Evolutionary conservation across 1,140 invertebrate genomes (phyloP), one percentile per base, ranked within the genome.

Genomic region (Condylostylus longicornis): DNA sequence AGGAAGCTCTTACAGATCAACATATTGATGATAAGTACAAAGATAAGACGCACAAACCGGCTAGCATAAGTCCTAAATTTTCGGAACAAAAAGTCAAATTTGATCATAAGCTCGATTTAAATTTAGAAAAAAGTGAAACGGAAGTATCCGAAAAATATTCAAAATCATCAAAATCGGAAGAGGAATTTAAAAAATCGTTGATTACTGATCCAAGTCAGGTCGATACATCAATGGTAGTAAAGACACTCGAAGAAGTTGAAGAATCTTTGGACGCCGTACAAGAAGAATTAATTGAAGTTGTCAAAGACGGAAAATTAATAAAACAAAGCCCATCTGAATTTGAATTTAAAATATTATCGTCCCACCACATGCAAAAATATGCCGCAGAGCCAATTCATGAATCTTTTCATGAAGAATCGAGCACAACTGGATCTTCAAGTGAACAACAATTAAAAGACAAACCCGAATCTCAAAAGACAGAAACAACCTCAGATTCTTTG

Each of bases 281-380:
- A 44, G 71, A 68, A 33, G 71, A 75, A 58, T 64, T 75, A 14
- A 73, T 76, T 38, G 71, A 37, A 13, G 18, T 42, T 13, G 32
- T 41, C 25, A 56, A 66, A 27, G 60, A 53, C 21, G 54, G 64
- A 21, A 61, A 66, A 38, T 58, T 62, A 13, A 66, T 66, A 25
- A 75, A 79, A 52, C 72, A 78, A 43, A 77, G 75, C 1, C 74
- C 75, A 17, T 78, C 75, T 3, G 76, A 80, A 54, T 79, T 80
- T 49, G 73, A 79, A 46, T 75, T 80, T 31, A 75, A 72, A 52
- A 45, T 62, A 18, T 40, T 64, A 37, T 35, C 48, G 6, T 13
- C 35, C 21, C 7, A 31, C 1, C 23, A 23, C 14, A 22, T 28
- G 17, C 25, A 27, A 4, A 32, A 19, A 19, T 42, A 8, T 31